phyloP scores from a whole-genome alignment of 2,113 vertebrate species.

The Nothocercus julius region DNA sequence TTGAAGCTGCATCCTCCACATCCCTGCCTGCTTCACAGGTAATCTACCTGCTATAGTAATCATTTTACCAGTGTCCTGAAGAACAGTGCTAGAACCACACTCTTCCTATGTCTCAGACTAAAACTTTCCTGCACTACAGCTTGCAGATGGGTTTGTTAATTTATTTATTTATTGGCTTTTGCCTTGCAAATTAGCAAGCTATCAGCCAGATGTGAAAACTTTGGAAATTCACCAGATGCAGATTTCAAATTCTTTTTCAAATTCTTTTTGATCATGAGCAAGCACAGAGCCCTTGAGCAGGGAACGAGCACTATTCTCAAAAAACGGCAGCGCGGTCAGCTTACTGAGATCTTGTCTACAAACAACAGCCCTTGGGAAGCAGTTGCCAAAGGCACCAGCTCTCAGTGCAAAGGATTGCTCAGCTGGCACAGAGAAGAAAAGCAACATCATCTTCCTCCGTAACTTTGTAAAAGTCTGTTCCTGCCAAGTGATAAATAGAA shows the following conservation, averaged over 20 bases:
- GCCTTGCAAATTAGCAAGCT: background rate
- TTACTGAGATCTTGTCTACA: background rate
- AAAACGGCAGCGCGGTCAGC: background rate
- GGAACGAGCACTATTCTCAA: background rate
- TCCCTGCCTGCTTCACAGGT: background rate
- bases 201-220: background rate
- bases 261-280: background rate
- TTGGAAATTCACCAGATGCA: background rate
- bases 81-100: background rate
- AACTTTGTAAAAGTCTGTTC: background rate
- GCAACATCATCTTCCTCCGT: fast-evolving
- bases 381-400: fast-evolving
- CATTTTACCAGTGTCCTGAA: background rate
- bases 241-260: background rate
- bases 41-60: background rate
- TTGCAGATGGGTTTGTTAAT: background rate
- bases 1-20: background rate
- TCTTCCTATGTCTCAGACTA: background rate
- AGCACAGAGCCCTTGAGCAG: background rate
- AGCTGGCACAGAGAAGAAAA: background rate
- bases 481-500: background rate
- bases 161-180: background rate
- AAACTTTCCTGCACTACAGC: background rate
- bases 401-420: fast-evolving
- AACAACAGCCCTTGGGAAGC: background rate